Evolutionary conservation across 2,888 invertebrate genomes (phyloP).

Genomic region (Beris chalybata): DNA sequence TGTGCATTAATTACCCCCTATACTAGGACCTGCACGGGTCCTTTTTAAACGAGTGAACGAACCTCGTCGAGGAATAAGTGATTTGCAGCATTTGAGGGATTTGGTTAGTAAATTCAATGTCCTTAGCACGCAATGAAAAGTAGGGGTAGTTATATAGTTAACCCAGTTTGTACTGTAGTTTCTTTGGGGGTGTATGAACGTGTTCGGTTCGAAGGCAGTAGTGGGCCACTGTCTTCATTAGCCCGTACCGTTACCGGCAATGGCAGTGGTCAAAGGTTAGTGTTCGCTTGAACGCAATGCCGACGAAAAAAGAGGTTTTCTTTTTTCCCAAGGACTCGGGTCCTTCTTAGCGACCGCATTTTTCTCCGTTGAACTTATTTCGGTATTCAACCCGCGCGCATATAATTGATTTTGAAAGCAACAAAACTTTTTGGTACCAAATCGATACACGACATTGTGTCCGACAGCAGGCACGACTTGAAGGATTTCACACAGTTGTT

Average conservation of each 20-base stretch:
- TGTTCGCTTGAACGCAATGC: constrained; percentile 27
- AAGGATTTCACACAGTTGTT: constrained; percentile 13
- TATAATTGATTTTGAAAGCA: constrained; percentile 26
- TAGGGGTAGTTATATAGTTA: too few species aligned
- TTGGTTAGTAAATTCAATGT: too few species aligned
- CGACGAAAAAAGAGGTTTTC: constrained; percentile 10
- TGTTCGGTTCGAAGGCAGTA: too few species aligned
- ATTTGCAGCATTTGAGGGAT: too few species aligned
- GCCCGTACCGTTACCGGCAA: not conserved
- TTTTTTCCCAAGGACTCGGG: not conserved
- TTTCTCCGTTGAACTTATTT: not conserved
- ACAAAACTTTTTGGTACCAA: constrained; percentile 7
- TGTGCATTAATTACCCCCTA: too few species aligned
- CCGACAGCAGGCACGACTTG: not conserved
- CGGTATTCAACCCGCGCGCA: constrained; percentile 11
- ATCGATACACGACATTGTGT: constrained; percentile 24
- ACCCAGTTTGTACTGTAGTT: too few species aligned
- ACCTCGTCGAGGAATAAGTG: too few species aligned
- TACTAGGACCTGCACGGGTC: too few species aligned
- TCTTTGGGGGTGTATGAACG: too few species aligned
- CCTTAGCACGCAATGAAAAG: too few species aligned
- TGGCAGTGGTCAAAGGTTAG: constrained; percentile 26
- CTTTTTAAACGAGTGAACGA: too few species aligned
- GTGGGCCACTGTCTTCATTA: too few species aligned
- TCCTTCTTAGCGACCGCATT: constrained; percentile 21